Base-by-base conservation (phyloP, 2,797 vertebrate species). In the Acipenser oxyrinchus region DNA sequence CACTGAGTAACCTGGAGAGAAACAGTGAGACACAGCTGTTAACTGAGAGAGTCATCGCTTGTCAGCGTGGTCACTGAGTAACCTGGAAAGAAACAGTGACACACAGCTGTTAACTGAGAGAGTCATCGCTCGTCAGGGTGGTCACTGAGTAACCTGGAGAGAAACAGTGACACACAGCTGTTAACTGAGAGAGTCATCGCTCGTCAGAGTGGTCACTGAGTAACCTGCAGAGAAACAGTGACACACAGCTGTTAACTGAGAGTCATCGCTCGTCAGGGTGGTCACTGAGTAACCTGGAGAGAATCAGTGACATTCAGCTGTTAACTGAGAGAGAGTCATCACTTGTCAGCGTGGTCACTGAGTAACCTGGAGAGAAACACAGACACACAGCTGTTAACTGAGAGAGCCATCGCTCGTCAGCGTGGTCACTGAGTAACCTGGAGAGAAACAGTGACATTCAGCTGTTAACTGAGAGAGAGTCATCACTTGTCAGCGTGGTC, bases 141-240 rank as follows among this genome's bases (percentile, higher is more conserved):
- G 91, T 91, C 75, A 97, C 87, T 57, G 94, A 89, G 69, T 97
- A 97, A 80, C 95, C 95, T 97, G 78, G 57, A 72, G 68, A 57
- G 23, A 37, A 37, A 37, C 23, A 37, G 23, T 3, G 2, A 37
- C 23, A 37, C 4, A 0, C 23, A 37, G 23, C 23, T 37, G 23
- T 37, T 37, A 37, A 37, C 23, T 37, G 23, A 37, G 23, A 37
- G 4, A 0, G n/a, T n/a, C n/a, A n/a, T n/a, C n/a, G n/a, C n/a
- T n/a, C n/a, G n/a, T n/a, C n/a, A n/a, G n/a, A n/a, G n/a, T n/a
- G n/a, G n/a, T n/a, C n/a, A n/a, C n/a, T n/a, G n/a, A n/a, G n/a
- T n/a, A n/a, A n/a, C n/a, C n/a, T n/a, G n/a, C n/a, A n/a, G n/a
- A n/a, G n/a, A n/a, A n/a, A n/a, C n/a, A n/a, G n/a, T n/a, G n/a